Base-by-base conservation (phyloP, 2,113 vertebrate species). In the Rhineura floridana region DNA sequence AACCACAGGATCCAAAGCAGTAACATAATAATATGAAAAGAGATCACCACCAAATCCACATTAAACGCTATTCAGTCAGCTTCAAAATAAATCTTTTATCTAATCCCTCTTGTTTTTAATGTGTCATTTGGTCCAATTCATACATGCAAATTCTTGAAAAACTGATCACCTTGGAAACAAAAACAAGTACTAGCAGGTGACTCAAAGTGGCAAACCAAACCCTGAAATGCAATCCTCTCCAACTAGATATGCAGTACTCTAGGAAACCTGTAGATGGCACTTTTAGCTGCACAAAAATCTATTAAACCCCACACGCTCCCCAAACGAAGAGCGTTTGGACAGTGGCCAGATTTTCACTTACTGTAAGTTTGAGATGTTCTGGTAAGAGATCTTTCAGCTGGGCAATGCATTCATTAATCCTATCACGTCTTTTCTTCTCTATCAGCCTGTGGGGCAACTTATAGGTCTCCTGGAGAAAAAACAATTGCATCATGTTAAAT, bases 341-440 rank as follows among this genome's bases (percentile, higher is more conserved):
- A 50, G 42, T 1, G 3, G 92, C 93, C 95, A 95, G 91, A 82
- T 87, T 88, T 89, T 88, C 90, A 97, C 98, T 97, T 93, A 99
- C 99, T 75, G 99, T 99, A 80, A 99, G 98, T 96, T 99, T 99
- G 83, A 99, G 98, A 93, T 99, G 98, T 95, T 99, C 99, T 70
- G 99, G 99, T 87, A 99, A 94, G 93, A 99, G 96, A 95, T 99
- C 99, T 96, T 99, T 99, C 84, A 99, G 95, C 96, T 99, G 99
- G 65, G 98, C 98, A 84, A 99, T 99, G 97, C 99, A 99, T 93
- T 99, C 99, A 93, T 99, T 99, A 91, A 99, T 99, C 92, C 99
- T 93, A 96, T 99, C 99, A 19, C 99, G 98, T 91, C 99, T 96
- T 93, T 99, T 99, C 97, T 99, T 99, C 92, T 99, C 99, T 62